Percentiles rank a stretch among this genome's conserved stretches.
phyloP scores from a whole-genome alignment of 2,888 invertebrate species.

The Aphidius colemani region DNA sequence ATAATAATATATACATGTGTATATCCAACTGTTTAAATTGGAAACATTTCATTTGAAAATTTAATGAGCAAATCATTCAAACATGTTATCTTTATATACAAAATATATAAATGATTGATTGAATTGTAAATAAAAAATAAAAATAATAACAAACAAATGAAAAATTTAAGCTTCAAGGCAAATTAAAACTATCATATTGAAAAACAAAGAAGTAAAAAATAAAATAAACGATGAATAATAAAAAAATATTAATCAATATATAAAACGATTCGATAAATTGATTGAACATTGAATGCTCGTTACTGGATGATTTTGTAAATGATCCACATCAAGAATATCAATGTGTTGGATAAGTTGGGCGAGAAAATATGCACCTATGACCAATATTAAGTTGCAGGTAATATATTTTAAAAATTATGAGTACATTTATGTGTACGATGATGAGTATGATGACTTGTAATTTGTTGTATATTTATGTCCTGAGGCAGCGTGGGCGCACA shows the following conservation, averaged over 20 bases:
- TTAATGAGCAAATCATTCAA: too few relatives aligned
- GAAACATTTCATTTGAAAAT: too few relatives aligned
- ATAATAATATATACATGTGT: too few relatives aligned
- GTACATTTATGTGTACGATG: slow-evolving; percentile 8
- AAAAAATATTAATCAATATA: not conserved
- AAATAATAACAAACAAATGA: not conserved
- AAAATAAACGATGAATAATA: slow-evolving; percentile 15
- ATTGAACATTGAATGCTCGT: slow-evolving; percentile 34
- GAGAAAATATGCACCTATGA: slow-evolving; percentile 18
- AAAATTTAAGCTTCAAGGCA: not conserved
- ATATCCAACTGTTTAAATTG: too few relatives aligned
- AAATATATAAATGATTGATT: too few relatives aligned
- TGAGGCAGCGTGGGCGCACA: slow-evolving; percentile 41
- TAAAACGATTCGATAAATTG: slow-evolving; percentile 34
- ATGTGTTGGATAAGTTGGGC: slow-evolving; percentile 1
- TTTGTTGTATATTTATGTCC: slow-evolving; percentile 38
- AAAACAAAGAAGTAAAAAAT: not conserved
- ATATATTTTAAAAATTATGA: slow-evolving; percentile 10
- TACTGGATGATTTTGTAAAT: slow-evolving; percentile 22
- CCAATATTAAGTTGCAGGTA: not conserved
- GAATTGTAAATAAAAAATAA: not conserved
- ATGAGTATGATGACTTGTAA: slow-evolving; percentile 39
- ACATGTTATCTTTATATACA: too few relatives aligned
- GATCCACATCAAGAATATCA: slow-evolving; percentile 18
- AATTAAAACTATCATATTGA: not conserved